Conservation (phyloP, 2,113 vertebrate genomes). For the Sialia sialis region DNA sequence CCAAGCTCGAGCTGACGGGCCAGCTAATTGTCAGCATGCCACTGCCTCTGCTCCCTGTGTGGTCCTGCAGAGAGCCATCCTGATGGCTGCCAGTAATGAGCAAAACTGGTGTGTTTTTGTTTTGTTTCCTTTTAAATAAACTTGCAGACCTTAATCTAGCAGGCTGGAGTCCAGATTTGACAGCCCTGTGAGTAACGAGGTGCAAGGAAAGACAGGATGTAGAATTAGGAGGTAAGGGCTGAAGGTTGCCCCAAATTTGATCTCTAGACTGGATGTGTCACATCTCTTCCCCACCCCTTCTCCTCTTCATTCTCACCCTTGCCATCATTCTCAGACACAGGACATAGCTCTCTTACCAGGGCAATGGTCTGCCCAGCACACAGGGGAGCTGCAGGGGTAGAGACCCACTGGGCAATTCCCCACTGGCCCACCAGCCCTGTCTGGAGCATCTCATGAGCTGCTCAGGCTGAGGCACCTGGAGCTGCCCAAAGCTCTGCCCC, state of each 20-base stretch:
- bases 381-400: neutral
- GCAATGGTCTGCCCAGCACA: rapidly evolving
- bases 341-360: rapidly evolving
- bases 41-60: slow-evolving; percentile 33
- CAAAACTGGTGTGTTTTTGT: slow-evolving; percentile 11
- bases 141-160: slow-evolving; percentile 26
- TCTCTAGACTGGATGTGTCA: neutral
- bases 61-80: slow-evolving; percentile 12
- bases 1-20: neutral
- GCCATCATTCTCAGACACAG: neutral
- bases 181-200: slow-evolving; percentile 49
- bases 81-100: slow-evolving; percentile 22
- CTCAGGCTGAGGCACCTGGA: neutral
- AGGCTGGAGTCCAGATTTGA: neutral
- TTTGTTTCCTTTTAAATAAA: slow-evolving; percentile 55
- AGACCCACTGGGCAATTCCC: rapidly evolving
- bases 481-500: neutral
- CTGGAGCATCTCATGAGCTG: too few species aligned
- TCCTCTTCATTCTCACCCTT: neutral
- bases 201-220: slow-evolving; percentile 24
- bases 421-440: too few species aligned
- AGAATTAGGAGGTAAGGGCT: slow-evolving; percentile 37
- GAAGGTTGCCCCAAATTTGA: neutral
- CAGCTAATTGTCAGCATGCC: neutral
- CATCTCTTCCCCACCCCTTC: neutral